phyloP scores from a whole-genome alignment of 2,888 invertebrate genomes.

The Drosophila gaucha region DNA sequence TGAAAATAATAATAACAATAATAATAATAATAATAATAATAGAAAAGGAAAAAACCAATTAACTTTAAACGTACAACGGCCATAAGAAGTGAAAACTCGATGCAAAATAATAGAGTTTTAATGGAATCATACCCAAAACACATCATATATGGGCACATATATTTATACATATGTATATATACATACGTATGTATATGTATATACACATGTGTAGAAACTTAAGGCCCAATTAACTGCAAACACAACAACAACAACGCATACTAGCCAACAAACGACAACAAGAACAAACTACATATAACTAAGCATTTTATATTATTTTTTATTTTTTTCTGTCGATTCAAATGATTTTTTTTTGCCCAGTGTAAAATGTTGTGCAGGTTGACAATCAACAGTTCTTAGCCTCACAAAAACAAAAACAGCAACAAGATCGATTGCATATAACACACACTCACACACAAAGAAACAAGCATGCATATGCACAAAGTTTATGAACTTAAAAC shows the following conservation, averaged over 20 bases:
- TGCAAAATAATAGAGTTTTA: slow-evolving; percentile 66
- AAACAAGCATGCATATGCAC: slow-evolving; percentile 27
- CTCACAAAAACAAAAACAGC: neutral
- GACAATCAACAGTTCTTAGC: slow-evolving; percentile 36
- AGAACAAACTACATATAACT: slow-evolving; percentile 36
- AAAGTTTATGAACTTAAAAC: slow-evolving; percentile 50
- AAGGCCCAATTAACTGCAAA: slow-evolving; percentile 59
- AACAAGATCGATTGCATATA: slow-evolving; percentile 20
- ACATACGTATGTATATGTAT: slow-evolving; percentile 32
- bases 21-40: slow-evolving; percentile 25
- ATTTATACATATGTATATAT: slow-evolving; percentile 27
- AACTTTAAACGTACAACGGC: slow-evolving; percentile 60
- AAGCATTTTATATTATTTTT: slow-evolving; percentile 54
- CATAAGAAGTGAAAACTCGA: slow-evolving; percentile 68
- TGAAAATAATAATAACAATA: slow-evolving; percentile 14
- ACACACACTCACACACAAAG: slow-evolving; percentile 21
- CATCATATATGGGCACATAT: too few species aligned
- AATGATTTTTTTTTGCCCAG: slow-evolving; percentile 50
- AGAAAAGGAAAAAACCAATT: slow-evolving; percentile 29
- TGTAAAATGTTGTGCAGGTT: slow-evolving; percentile 61
- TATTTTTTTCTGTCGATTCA: slow-evolving; percentile 6
- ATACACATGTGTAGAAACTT: slow-evolving; percentile 52
- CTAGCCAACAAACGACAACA: slow-evolving; percentile 61
- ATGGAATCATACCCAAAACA: slow-evolving; percentile 23
- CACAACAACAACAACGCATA: slow-evolving; percentile 65